Conservation (phyloP, 2,797 vertebrate genomes). For the Ctenopoma multispine region DNA sequence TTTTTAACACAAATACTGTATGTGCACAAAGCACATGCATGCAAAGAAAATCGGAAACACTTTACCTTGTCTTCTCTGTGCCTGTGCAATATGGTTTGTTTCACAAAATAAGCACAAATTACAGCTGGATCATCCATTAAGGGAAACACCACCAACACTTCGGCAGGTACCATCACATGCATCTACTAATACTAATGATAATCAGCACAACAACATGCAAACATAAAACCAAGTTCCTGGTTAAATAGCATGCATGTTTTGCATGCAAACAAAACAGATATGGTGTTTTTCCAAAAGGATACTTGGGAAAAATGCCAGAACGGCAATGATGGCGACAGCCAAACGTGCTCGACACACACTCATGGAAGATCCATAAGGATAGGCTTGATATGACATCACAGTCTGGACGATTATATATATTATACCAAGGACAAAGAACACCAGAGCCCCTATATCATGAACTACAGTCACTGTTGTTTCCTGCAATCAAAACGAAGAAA, state of each 20-base stretch:
- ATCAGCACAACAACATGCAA: background rate
- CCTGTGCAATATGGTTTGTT: conserved; percentile 83
- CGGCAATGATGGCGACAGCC: conserved; percentile 80
- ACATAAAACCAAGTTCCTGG: background rate
- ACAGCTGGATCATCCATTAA: conserved; percentile 79
- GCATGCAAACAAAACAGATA: background rate
- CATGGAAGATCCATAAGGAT: conserved; percentile 83
- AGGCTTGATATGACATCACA: conserved; percentile 82
- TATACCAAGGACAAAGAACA: conserved; percentile 89
- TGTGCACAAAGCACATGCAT: background rate
- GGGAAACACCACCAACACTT: conserved; percentile 17
- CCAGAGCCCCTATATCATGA: conserved; percentile 89
- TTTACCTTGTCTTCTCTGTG: conserved; percentile 85
- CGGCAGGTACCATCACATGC: accelerated
- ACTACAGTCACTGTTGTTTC: conserved; percentile 83
- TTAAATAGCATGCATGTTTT: background rate
- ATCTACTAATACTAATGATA: background rate
- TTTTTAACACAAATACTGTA: background rate
- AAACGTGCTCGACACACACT: conserved; percentile 76
- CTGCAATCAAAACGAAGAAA: conserved; percentile 74
- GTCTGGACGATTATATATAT: conserved; percentile 87
- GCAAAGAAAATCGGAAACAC: background rate
- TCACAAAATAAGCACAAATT: conserved; percentile 83
- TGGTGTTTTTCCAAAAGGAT: conserved; percentile 88
- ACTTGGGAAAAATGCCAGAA: conserved; percentile 87